Evolutionary conservation across 1,140 invertebrate genomes (phyloP).

Genomic region (Chrysopa pallens): DNA sequence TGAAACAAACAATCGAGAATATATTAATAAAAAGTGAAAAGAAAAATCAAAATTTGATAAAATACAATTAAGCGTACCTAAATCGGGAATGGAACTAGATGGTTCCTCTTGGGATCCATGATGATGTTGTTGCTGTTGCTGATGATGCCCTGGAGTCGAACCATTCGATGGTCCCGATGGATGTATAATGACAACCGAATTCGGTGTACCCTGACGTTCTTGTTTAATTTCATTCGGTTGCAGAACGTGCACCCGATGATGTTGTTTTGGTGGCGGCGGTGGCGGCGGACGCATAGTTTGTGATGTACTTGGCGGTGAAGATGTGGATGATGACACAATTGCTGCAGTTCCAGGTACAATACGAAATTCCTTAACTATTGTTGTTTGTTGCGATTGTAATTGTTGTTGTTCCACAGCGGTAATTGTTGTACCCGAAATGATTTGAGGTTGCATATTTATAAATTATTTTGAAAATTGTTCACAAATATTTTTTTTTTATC

Average conservation of each 20-base stretch:
- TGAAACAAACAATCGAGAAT: no score
- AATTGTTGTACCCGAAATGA: no score
- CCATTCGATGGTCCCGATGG: no score
- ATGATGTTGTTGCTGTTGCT: conserved; percentile 1
- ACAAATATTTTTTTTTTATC: no score
- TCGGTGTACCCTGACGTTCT: neutral
- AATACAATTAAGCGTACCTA: conserved; percentile 38
- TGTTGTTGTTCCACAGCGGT: no score
- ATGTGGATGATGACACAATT: conserved; percentile 14
- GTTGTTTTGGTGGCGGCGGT: conserved; percentile 30
- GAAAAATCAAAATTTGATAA: neutral
- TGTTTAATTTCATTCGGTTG: conserved; percentile 13
- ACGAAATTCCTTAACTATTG: conserved; percentile 11
- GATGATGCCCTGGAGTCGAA: neutral
- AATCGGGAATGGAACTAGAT: conserved; percentile 65
- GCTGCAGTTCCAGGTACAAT: conserved; percentile 9
- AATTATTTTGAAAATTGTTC: no score
- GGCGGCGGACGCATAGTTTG: conserved; percentile 32
- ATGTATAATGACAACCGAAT: neutral
- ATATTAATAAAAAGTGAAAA: neutral
- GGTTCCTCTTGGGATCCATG: conserved; percentile 45
- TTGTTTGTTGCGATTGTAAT: no score
- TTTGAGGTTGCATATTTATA: no score
- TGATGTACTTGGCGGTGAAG: conserved; percentile 15
- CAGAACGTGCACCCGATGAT: conserved; percentile 8